Evolutionary conservation across 2,888 invertebrate genomes (phyloP).

Genomic region (Brenthis daphne): DNA sequence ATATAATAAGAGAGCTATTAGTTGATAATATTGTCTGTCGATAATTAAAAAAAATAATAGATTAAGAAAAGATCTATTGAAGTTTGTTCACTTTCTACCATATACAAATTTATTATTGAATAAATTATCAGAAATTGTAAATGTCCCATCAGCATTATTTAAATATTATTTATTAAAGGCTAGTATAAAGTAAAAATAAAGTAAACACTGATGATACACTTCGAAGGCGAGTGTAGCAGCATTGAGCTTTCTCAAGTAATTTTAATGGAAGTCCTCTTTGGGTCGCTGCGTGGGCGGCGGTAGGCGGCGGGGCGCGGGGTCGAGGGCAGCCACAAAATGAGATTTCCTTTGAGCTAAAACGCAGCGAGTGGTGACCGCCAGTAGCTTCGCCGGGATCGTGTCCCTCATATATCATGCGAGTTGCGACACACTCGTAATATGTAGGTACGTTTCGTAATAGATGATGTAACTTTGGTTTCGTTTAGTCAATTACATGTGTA

Average conservation of each 20-base stretch:
- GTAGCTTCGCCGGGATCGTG: constrained; percentile 55
- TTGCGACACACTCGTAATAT: constrained; percentile 45
- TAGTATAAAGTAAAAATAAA: constrained; percentile 31
- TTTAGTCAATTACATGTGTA: background rate
- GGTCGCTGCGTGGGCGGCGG: constrained; percentile 42
- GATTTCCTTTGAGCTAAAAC: constrained; percentile 77
- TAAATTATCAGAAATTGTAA: too few species aligned
- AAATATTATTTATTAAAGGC: constrained; percentile 5
- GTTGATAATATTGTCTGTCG: too few species aligned
- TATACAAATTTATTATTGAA: too few species aligned
- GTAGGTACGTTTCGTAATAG: constrained; percentile 41
- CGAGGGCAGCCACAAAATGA: constrained; percentile 64
- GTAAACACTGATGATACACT: constrained; percentile 53
- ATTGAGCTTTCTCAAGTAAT: constrained; percentile 75
- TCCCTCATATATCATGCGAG: constrained; percentile 61
- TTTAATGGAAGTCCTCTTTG: constrained; percentile 73
- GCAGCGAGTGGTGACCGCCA: constrained; percentile 64
- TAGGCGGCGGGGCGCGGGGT: constrained; percentile 39
- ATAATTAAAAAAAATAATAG: too few species aligned
- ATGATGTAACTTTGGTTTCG: constrained; percentile 25
- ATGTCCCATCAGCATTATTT: too few species aligned
- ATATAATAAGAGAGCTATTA: too few species aligned
- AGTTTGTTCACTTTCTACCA: too few species aligned
- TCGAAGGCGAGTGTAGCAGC: constrained; percentile 46
- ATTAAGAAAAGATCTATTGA: too few species aligned